Base-by-base conservation (phyloP, 2,888 invertebrate genomes). In the Eupithecia exiguata region DNA sequence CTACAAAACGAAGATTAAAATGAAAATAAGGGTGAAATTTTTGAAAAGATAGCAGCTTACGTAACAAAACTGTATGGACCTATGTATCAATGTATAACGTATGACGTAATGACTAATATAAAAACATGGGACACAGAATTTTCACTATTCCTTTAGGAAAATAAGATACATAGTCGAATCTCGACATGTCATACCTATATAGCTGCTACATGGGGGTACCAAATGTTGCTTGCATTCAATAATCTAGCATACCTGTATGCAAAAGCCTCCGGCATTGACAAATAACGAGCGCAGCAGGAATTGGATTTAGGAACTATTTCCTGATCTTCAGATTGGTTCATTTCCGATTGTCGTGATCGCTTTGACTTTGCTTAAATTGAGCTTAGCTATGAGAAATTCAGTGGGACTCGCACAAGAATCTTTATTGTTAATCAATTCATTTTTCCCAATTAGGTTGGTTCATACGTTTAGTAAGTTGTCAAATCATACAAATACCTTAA, bases 221-320 rank as follows among this genome's bases (percentile, higher is more conserved):
- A 18, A 46, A 46, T 46, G 18, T 46, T 38, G 9, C 7, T 46
- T 25, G 25, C 25, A 58, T 25, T 53, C 53, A 53, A 58, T 25
- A 58, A 12, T 25, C 12, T 58, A 25, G 14, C 58, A 53, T 53
- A 65, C 10, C 2, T 12, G 66, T n/a, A 38, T 35, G 63, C 43
- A 62, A 62, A 35, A 35, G 30, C 62, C 12, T 53, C n/a, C 16
- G 62, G 62, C 36, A 12, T 38, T 70, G 43, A 46, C 53, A 70
- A 62, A 72, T 38, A 68, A 69, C 38, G 68, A 40, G 70, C 68
- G 38, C 68, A 84, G 83, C 83, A 80, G 84, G 86, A 88, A 92
- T 91, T 89, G 90, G 85, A 85, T 83, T 83, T 84, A 84, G 88
- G 81, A 81, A 81, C 86, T 82, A 91, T 91, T 92, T 92, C 92